A percentile compares a stretch with the other conserved stretches of the same genome.
Conservation (phyloP, 37 sponge, comb jelly and placozoan species). For the Haliclona indistincta region DNA sequence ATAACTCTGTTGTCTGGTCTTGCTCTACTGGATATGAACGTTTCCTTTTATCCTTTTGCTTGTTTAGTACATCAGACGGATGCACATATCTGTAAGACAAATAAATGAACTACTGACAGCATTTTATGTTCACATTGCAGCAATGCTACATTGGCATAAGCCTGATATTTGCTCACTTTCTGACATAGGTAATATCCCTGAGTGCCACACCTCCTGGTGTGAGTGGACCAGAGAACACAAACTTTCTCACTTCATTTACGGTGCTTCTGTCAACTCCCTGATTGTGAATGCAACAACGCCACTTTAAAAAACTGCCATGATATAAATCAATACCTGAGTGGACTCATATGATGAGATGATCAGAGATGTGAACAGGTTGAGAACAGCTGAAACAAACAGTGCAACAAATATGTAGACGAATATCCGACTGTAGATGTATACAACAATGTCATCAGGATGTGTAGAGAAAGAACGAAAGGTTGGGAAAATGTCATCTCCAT, state of each 20-base stretch:
- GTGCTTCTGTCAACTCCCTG: not conserved
- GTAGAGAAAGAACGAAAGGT: slow-evolving; percentile 9
- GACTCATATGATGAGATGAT: slow-evolving; percentile 47
- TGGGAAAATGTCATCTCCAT: slow-evolving; percentile 56
- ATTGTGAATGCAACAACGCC: not conserved
- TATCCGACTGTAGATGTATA: slow-evolving; percentile 47
- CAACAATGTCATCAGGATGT: slow-evolving; percentile 8
- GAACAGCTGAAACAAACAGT: slow-evolving; percentile 56
- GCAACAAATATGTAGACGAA: slow-evolving; percentile 48
- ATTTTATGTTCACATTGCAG: not conserved
- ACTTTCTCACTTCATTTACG: slow-evolving; percentile 1
- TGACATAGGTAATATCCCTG: not conserved
- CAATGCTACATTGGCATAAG: not conserved
- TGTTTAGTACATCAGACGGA: not conserved
- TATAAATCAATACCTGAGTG: slow-evolving; percentile 19
- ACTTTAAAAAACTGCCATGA: not conserved
- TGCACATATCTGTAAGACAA: not conserved
- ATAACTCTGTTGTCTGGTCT: not conserved
- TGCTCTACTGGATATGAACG: no score
- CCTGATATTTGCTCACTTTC: not conserved
- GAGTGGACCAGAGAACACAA: slow-evolving; percentile 24
- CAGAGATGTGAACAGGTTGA: slow-evolving; percentile 60
- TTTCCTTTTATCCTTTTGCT: no score
- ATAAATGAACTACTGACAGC: slow-evolving; percentile 8
- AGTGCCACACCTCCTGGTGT: slow-evolving; percentile 11